Percentiles rank a stretch among this genome's conserved stretches.
phyloP scores from a whole-genome alignment of 2,113 vertebrate species.

The Eubucco bourcierii region DNA sequence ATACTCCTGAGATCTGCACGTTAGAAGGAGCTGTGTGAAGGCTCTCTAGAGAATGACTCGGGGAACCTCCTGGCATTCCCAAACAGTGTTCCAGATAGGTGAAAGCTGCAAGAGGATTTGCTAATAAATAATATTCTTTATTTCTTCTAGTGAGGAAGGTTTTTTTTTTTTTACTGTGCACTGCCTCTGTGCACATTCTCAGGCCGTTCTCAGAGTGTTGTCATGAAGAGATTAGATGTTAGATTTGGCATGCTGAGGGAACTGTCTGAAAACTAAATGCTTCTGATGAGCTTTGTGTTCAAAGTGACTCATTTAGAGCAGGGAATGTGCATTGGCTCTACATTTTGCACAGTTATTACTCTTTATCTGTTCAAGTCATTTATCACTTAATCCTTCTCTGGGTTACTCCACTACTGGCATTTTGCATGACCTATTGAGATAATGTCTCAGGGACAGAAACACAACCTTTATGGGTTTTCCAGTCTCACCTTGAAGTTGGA shows the following conservation, averaged over 20 bases:
- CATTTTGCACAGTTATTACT: background rate
- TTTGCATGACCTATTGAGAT: background rate
- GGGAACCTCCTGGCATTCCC: constrained; percentile 41
- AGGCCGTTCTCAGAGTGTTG: background rate
- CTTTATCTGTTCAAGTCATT: constrained; percentile 18
- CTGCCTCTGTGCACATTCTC: background rate
- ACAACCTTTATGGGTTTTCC: rapidly evolving
- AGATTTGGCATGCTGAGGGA: background rate
- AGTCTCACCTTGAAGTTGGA: constrained; percentile 12
- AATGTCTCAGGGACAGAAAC: background rate
- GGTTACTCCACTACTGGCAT: background rate
- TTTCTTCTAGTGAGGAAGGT: background rate
- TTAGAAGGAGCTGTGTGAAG: background rate
- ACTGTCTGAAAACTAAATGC: background rate
- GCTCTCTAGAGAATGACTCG: background rate
- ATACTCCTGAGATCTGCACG: background rate
- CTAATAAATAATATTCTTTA: background rate
- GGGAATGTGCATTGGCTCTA: background rate
- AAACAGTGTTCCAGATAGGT: background rate
- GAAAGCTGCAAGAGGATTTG: background rate
- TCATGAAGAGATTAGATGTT: background rate
- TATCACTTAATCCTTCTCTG: background rate
- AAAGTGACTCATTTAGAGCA: constrained; percentile 10
- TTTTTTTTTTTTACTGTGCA: rapidly evolving
- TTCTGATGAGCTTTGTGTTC: constrained; percentile 28